These are phyloP conservation scores for Sebastes trivittatus DNA, from an alignment of 2,797 vertebrate species.

Conservation along the genomic window DNA sequence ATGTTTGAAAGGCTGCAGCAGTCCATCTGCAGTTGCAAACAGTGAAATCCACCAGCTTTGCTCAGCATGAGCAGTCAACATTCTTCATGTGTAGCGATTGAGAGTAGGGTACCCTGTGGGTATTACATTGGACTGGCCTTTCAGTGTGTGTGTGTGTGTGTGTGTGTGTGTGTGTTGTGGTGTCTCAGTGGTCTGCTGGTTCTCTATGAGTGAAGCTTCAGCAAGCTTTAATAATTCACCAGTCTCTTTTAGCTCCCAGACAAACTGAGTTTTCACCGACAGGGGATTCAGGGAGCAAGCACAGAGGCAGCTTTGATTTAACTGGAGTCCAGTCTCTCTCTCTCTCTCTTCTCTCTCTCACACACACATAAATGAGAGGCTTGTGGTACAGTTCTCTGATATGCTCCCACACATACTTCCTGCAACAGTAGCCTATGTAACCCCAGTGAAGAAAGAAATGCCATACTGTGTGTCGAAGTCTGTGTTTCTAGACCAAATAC, in stretches of 20 bases:
- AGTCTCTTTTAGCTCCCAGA: constrained; percentile 71
- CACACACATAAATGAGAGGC: not conserved
- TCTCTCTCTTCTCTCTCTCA: not conserved
- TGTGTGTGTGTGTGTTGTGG: constrained; percentile 31
- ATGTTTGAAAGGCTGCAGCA: constrained; percentile 42
- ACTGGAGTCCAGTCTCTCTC: constrained; percentile 48
- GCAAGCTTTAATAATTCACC: constrained; percentile 78
- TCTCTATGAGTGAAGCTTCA: constrained; percentile 69
- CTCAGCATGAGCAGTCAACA: constrained; percentile 68
- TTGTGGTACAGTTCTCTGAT: constrained; percentile 28
- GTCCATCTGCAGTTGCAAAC: constrained; percentile 55
- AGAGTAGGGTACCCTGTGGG: constrained; percentile 51
- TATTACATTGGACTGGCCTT: constrained; percentile 55
- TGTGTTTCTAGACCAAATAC: not conserved
- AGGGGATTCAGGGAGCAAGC: constrained; percentile 61
- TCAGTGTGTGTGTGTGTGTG: not conserved
- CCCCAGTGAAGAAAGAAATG: not conserved
- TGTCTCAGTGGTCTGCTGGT: constrained; percentile 61
- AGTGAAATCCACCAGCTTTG: constrained; percentile 62
- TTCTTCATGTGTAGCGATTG: constrained; percentile 60
- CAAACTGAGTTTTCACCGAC: constrained; percentile 70
- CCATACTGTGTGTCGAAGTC: not conserved
- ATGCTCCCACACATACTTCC: constrained; percentile 29
- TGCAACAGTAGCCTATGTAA: constrained; percentile 13
- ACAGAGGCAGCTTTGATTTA: constrained; percentile 72